These are phyloP conservation scores for Calyptomena viridis DNA, from an alignment of 2,113 vertebrate species.

Conservation along the genomic window DNA sequence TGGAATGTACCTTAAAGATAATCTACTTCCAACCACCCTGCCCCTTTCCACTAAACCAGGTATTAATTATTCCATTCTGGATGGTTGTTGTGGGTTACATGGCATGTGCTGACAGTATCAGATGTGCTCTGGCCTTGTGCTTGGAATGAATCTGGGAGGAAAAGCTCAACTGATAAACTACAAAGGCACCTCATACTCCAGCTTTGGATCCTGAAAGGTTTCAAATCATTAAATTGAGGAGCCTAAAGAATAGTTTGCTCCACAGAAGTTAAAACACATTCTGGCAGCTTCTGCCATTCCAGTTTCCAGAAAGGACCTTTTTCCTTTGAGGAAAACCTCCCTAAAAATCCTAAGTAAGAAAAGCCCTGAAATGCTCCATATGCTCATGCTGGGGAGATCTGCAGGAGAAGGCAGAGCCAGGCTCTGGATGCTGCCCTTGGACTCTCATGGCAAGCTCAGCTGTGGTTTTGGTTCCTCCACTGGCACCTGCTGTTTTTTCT, in stretches of 20 bases:
- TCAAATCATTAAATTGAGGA: neutral
- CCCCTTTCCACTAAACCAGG: neutral
- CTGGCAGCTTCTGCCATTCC: neutral
- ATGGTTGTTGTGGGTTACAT: neutral
- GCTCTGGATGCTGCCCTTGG: neutral
- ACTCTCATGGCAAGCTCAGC: neutral
- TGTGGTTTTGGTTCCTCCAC: neutral
- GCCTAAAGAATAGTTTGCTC: neutral
- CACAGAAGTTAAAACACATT: neutral
- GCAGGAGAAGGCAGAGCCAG: neutral
- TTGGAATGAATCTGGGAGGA: neutral
- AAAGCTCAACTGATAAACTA: neutral
- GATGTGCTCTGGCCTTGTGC: neutral
- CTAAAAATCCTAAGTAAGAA: neutral
- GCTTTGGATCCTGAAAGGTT: neutral
- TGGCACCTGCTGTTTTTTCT: neutral
- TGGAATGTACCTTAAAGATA: neutral
- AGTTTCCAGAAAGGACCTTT: neutral
- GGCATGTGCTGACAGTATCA: neutral
- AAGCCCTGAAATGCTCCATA: neutral
- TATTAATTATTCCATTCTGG: neutral
- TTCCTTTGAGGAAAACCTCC: neutral
- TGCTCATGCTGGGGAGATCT: accelerated
- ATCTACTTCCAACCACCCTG: neutral
- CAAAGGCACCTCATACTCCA: neutral